phyloP scores from a whole-genome alignment of 2,113 vertebrate species.

The Onychorhynchus coronatus region DNA sequence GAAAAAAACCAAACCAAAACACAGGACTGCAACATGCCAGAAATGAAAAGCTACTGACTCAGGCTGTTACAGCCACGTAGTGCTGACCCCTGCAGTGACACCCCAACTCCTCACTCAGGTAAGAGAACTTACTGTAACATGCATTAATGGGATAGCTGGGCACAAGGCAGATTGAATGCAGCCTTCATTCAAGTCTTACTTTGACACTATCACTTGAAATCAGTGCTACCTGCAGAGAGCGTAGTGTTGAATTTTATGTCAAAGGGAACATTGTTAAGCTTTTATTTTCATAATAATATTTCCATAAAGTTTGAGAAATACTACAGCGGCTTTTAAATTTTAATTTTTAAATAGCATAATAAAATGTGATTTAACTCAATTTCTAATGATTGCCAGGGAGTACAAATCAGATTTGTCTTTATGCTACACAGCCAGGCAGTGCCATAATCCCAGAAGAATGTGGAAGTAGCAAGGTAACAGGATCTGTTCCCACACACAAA shows the following conservation, averaged over 20 bases:
- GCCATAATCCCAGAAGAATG: not conserved
- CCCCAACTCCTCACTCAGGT: conserved; percentile 28
- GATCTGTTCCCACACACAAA: not conserved
- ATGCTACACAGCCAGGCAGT: not conserved
- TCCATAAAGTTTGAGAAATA: not conserved
- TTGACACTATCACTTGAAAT: conserved; percentile 60
- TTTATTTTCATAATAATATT: not conserved
- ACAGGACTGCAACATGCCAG: not conserved
- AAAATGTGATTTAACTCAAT: not conserved
- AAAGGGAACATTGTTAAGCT: conserved; percentile 5
- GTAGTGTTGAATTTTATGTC: conserved; percentile 32
- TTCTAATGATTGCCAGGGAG: not conserved
- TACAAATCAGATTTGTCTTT: not conserved
- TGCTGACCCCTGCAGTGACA: not conserved
- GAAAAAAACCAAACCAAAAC: not conserved
- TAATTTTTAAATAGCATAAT: not conserved
- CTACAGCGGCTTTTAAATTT: not conserved
- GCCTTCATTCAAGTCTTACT: conserved; percentile 61
- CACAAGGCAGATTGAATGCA: conserved; percentile 50
- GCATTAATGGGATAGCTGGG: conserved; percentile 51
- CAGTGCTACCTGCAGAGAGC: conserved; percentile 60
- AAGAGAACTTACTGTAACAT: conserved; percentile 54
- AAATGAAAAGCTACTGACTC: not conserved
- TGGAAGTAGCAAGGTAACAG: not conserved
- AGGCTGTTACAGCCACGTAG: not conserved